Conservation (phyloP, 2,888 invertebrate species). For the Agrochola lota region DNA sequence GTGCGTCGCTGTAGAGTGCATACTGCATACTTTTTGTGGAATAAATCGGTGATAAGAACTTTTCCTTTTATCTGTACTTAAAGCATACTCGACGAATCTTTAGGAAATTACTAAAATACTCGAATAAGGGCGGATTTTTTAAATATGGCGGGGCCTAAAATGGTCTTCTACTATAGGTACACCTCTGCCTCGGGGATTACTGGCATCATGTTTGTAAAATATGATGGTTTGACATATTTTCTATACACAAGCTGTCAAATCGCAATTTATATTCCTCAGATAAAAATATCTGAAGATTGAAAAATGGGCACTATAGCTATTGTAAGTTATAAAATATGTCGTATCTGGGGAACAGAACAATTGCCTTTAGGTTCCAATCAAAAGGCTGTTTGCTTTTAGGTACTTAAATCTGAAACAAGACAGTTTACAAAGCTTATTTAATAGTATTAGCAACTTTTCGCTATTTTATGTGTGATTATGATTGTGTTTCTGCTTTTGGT, state of each 20-base stretch:
- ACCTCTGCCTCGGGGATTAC: too few species aligned
- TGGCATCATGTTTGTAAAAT: neutral
- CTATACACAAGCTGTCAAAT: neutral
- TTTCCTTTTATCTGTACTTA: too few species aligned
- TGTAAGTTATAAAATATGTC: neutral
- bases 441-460: neutral
- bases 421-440: neutral
- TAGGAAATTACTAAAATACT: too few species aligned
- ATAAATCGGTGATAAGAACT: too few species aligned
- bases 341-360: neutral
- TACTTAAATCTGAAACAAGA: neutral
- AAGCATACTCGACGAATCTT: too few species aligned
- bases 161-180: too few species aligned
- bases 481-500: neutral
- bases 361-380: neutral
- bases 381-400: too few species aligned
- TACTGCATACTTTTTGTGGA: neutral
- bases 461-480: neutral
- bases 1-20: slow-evolving; percentile 36
- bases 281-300: neutral
- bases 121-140: too few species aligned
- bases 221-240: neutral
- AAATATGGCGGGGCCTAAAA: too few species aligned
- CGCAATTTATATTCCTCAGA: neutral
- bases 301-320: neutral